Conservation (phyloP, 2,888 invertebrate genomes). For the Steinernema carpocapsae region DNA sequence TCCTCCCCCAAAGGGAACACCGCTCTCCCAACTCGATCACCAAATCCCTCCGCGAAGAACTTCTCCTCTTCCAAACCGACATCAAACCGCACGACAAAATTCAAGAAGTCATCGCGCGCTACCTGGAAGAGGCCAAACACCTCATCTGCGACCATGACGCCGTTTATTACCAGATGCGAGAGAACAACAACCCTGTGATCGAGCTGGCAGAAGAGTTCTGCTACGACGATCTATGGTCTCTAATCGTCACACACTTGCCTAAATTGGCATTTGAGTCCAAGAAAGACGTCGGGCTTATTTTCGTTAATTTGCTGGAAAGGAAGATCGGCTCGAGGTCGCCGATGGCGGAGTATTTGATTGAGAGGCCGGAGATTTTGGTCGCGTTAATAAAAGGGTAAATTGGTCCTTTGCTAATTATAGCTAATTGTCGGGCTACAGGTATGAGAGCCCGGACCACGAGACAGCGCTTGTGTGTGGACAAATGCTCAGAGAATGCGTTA, state of each 20-base stretch:
- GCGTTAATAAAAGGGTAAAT: not conserved
- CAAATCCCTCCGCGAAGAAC: conserved; percentile 21
- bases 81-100: conserved; percentile 6
- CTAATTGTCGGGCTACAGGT: not conserved
- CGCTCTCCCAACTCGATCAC: not conserved
- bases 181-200: conserved; percentile 11
- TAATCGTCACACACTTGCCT: not conserved
- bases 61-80: conserved; percentile 16
- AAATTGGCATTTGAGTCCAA: conserved; percentile 11
- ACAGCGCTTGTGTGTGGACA: conserved; percentile 24
- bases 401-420: not conserved
- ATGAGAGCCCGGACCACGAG: not conserved
- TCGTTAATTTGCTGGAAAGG: conserved; percentile 11
- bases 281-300: conserved; percentile 14
- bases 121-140: conserved; percentile 23
- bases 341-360: not conserved
- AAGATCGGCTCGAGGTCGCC: conserved; percentile 11
- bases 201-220: conserved; percentile 23
- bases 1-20: conserved; percentile 4
- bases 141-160: conserved; percentile 31
- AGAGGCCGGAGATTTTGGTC: conserved; percentile 8
- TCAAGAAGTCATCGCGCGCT: not conserved
- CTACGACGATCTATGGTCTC: conserved; percentile 29
- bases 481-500: conserved; percentile 17
- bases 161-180: conserved; percentile 3